Conservation (phyloP, 2,113 vertebrate genomes). For the Psammodynastes pulverulentus region DNA sequence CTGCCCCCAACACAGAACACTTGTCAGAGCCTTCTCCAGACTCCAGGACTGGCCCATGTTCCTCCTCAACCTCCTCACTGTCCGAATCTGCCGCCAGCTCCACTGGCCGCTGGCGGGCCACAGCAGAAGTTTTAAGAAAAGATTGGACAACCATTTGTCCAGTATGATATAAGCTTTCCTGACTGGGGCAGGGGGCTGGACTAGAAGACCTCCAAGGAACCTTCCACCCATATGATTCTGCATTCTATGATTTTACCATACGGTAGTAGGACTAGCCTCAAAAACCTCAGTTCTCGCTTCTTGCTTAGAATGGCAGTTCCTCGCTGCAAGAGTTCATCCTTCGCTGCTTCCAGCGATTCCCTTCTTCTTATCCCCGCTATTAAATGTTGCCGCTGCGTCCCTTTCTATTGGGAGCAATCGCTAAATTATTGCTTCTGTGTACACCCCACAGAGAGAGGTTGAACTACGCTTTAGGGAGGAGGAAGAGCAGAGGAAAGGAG, state of each 20-base stretch:
- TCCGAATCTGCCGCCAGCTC: no score
- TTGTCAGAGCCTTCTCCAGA: no score
- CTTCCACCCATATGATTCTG: neutral
- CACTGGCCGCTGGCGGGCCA: no score
- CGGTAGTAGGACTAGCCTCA: neutral
- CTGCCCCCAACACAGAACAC: no score
- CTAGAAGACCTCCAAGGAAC: neutral
- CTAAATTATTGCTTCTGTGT: neutral
- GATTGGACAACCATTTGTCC: neutral
- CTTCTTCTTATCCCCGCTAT: neutral
- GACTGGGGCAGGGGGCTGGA: neutral
- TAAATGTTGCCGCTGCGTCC: neutral
- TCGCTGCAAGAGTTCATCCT: neutral
- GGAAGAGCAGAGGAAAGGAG: neutral
- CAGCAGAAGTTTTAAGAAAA: no score
- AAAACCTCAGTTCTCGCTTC: neutral
- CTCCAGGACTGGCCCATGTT: no score
- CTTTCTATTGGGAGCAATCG: neutral
- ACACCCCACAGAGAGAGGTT: neutral
- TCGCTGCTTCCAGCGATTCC: neutral
- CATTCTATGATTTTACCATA: neutral
- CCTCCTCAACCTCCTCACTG: no score
- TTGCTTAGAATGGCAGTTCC: neutral
- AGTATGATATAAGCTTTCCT: neutral
- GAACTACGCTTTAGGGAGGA: neutral